Conservation (phyloP, 2,888 invertebrate genomes). For the Agrotis ipsilon region DNA sequence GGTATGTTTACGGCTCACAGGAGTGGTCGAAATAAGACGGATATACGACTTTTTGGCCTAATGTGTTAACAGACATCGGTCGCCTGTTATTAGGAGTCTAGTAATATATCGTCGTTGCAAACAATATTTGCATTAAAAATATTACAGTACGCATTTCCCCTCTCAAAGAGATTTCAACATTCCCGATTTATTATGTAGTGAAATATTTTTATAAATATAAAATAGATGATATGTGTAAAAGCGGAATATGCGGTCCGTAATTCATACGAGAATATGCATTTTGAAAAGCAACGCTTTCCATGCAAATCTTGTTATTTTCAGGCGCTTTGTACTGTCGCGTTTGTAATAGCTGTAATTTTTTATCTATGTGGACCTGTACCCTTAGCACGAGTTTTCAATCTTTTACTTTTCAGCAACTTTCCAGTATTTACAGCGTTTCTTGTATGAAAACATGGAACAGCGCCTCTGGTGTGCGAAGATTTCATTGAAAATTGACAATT, state of each 20-base stretch:
- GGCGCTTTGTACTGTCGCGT: constrained; percentile 19
- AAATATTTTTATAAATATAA: constrained; percentile 27
- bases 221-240: constrained; percentile 33
- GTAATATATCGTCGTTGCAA: too few relatives aligned
- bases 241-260: constrained; percentile 34
- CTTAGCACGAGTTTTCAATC: too few relatives aligned
- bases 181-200: constrained; percentile 32
- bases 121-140: constrained; percentile 22
- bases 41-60: too few relatives aligned
- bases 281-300: constrained; percentile 57
- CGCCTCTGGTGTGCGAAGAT: too few relatives aligned
- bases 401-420: too few relatives aligned
- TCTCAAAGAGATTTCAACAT: constrained; percentile 23
- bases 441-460: too few relatives aligned
- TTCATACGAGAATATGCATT: constrained; percentile 57
- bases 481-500: too few relatives aligned
- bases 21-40: too few relatives aligned
- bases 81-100: too few relatives aligned
- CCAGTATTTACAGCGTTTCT: too few relatives aligned
- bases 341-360: constrained; percentile 22
- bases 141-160: neutral
- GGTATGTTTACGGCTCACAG: too few relatives aligned
- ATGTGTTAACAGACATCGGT: too few relatives aligned
- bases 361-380: neutral
- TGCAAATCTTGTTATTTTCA: constrained; percentile 44